Percentiles rank a stretch among this genome's conserved stretches.
Evolutionary conservation across 2,113 vertebrate species (phyloP).

Genomic region (Camelus dromedarius): DNA sequence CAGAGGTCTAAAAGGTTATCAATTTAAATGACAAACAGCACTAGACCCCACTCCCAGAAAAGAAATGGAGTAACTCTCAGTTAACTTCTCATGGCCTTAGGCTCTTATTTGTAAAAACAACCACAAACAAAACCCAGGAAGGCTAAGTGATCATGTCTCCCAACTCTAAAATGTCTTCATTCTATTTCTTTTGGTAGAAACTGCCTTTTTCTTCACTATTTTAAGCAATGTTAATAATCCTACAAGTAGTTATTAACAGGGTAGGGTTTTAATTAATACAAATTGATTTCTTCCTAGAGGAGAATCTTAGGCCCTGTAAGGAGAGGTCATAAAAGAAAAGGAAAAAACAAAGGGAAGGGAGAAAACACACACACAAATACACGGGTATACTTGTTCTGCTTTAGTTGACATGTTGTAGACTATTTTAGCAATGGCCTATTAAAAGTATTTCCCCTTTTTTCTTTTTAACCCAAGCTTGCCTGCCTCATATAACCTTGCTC

Average conservation of each 20-base stretch:
- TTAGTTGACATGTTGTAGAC: not conserved
- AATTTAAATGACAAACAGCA: not conserved
- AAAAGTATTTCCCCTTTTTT: not conserved
- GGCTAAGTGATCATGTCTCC: not conserved
- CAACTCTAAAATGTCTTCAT: not conserved
- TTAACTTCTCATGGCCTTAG: not conserved
- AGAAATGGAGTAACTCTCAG: not conserved
- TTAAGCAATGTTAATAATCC: slow-evolving; percentile 1
- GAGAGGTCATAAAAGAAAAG: not conserved
- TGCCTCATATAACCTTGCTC: not conserved
- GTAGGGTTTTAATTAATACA: not conserved
- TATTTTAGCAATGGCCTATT: not conserved
- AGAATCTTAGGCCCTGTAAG: not conserved
- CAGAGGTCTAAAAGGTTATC: not conserved
- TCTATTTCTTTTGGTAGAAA: slow-evolving; percentile 3
- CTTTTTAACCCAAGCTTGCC: not conserved
- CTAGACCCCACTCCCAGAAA: not conserved
- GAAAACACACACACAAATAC: not conserved
- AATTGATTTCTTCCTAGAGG: not conserved
- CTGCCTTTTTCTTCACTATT: not conserved
- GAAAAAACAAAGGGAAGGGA: not conserved
- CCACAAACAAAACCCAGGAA: not conserved
- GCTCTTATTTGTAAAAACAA: not conserved
- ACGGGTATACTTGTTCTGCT: not conserved
- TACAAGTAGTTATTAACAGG: slow-evolving; percentile 26